phyloP scores from a whole-genome alignment of 2,113 vertebrate species.

The Chlorodrepanis virens region DNA sequence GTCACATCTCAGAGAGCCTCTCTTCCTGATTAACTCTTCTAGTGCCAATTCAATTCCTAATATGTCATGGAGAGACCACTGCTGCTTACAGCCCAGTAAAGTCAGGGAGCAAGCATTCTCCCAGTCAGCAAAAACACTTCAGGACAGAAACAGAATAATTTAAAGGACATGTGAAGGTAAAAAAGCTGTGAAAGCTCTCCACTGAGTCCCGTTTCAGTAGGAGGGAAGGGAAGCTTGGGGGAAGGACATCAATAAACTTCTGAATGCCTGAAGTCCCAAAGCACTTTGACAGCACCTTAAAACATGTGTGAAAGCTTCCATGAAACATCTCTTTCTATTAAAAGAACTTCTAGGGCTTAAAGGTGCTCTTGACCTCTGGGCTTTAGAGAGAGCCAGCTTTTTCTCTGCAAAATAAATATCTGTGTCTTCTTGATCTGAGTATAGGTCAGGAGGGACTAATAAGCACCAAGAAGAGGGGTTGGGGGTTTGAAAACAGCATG shows the following conservation, averaged over 20 bases:
- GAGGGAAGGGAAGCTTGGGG: not conserved
- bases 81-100: not conserved
- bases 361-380: not conserved
- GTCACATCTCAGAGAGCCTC: not conserved
- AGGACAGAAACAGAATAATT: not conserved
- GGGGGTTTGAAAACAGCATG: not conserved
- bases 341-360: not conserved
- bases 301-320: not conserved
- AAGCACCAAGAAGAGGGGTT: not conserved
- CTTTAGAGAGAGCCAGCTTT: not conserved
- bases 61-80: not conserved
- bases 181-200: not conserved
- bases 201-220: not conserved
- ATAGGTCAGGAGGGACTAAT: not conserved
- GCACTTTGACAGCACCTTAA: not conserved
- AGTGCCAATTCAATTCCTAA: not conserved
- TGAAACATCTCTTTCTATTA: not conserved
- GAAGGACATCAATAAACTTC: not conserved
- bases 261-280: not conserved
- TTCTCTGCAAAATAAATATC: not conserved
- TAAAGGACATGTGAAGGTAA: not conserved
- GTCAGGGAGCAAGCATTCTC: not conserved
- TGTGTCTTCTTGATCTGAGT: not conserved
- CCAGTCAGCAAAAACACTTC: not conserved
- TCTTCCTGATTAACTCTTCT: not conserved